Percentiles rank a stretch among this genome's conserved stretches.
phyloP scores from a whole-genome alignment of 2,888 invertebrate genomes.

The Oligia strigilis region DNA sequence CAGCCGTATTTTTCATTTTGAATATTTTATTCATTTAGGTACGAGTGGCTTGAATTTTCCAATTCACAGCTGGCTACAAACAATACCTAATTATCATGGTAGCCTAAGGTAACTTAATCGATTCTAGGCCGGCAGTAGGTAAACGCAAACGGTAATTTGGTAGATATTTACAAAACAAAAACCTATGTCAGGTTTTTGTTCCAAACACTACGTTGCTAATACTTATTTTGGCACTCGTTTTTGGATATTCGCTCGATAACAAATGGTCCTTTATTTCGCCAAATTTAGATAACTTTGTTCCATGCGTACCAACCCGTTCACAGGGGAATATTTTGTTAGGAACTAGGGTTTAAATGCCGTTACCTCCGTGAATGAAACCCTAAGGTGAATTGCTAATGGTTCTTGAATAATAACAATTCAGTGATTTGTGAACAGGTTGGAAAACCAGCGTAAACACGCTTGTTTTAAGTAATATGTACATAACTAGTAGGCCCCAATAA shows the following conservation, averaged over 20 bases:
- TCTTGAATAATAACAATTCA: background rate
- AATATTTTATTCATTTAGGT: background rate
- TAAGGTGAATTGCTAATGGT: background rate
- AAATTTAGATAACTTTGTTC: conserved; percentile 29
- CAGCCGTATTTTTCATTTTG: conserved; percentile 35
- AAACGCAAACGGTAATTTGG: conserved; percentile 28
- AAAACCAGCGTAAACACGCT: conserved; percentile 9
- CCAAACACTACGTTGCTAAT: conserved; percentile 45
- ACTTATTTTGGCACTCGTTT: conserved; percentile 58
- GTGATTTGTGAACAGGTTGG: conserved; percentile 26
- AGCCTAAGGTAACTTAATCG: conserved; percentile 27
- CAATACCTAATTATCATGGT: conserved; percentile 20
- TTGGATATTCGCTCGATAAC: conserved; percentile 33
- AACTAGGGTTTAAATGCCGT: background rate
- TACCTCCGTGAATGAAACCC: background rate
- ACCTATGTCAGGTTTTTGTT: conserved; percentile 10
- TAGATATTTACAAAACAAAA: conserved; percentile 36
- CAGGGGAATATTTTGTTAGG: background rate
- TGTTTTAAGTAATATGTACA: conserved; percentile 5
- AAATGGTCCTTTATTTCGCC: conserved; percentile 34
- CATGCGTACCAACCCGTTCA: conserved; percentile 2
- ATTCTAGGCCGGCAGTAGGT: conserved; percentile 60
- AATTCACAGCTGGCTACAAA: conserved; percentile 9
- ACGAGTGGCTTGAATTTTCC: conserved; percentile 7
- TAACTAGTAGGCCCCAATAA: conserved; percentile 51